Percentiles rank a stretch among this genome's conserved stretches.
These are phyloP conservation scores for Cottoperca gobio DNA, from an alignment of 2,797 vertebrate species.

Conservation along the genomic window DNA sequence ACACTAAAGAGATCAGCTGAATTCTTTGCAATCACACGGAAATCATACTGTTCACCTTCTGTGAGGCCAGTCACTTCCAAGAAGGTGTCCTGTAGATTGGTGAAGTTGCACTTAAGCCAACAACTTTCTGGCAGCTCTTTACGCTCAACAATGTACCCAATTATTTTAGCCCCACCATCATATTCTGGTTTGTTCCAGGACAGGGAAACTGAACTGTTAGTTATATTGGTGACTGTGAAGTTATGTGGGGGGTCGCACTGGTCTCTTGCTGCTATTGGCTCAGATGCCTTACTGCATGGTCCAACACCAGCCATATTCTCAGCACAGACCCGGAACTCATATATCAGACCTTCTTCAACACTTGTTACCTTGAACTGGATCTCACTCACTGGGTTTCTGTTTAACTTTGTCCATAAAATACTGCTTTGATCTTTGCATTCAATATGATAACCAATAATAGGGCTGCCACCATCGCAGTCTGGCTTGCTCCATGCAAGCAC, in stretches of 20 bases:
- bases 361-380: constrained; percentile 93
- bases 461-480: constrained; percentile 92
- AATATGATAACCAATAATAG: constrained; percentile 91
- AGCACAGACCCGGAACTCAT: constrained; percentile 94
- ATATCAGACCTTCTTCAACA: constrained; percentile 93
- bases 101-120: constrained; percentile 98
- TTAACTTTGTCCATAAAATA: constrained; percentile 96
- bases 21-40: constrained; percentile 95
- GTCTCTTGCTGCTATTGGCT: constrained; percentile 93
- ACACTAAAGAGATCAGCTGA: constrained; percentile 92
- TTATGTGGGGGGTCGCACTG: constrained; percentile 95
- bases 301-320: constrained; percentile 96
- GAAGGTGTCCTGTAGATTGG: constrained; percentile 93
- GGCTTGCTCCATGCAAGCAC: constrained; percentile 91
- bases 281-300: constrained; percentile 91
- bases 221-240: constrained; percentile 94
- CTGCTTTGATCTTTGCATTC: constrained; percentile 97
- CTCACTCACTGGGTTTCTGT: constrained; percentile 89
- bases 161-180: constrained; percentile 97
- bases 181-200: constrained; percentile 96
- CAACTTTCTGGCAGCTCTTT: constrained; percentile 93
- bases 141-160: constrained; percentile 94
- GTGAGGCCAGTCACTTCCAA: constrained; percentile 94
- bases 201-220: constrained; percentile 92
- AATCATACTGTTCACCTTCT: constrained; percentile 95